Evolutionary conservation across 2,797 vertebrate species (phyloP).

Genomic region (Spondyliosoma cantharus): DNA sequence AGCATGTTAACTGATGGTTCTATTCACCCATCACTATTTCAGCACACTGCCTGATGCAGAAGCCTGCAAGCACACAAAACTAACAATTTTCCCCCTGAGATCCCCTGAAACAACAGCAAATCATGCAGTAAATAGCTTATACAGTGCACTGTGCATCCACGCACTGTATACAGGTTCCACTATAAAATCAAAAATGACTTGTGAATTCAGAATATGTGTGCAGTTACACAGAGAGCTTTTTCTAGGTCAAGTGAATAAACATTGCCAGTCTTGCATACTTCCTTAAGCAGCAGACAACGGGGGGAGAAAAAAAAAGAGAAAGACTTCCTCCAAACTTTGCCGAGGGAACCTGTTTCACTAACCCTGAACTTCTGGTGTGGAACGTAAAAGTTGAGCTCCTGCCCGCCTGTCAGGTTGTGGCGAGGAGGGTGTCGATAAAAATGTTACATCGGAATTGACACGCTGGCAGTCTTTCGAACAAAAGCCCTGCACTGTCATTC

Average conservation of each 20-base stretch:
- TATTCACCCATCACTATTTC: constrained; percentile 52
- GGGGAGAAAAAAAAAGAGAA: constrained; percentile 6
- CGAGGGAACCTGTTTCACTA: constrained; percentile 71
- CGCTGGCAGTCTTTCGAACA: constrained; percentile 73
- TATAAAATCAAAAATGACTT: constrained; percentile 63
- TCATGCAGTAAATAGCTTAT: constrained; percentile 43
- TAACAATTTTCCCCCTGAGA: constrained; percentile 47
- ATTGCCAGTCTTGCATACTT: constrained; percentile 74
- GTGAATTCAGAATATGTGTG: constrained; percentile 55
- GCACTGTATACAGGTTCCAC: constrained; percentile 34
- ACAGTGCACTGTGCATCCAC: constrained; percentile 32
- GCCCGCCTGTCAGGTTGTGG: constrained; percentile 60
- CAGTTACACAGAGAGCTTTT: constrained; percentile 71
- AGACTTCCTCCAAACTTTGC: constrained; percentile 69
- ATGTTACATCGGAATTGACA: constrained; percentile 80
- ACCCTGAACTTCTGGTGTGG: constrained; percentile 64
- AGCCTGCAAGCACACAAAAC: constrained; percentile 33
- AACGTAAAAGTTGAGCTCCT: constrained; percentile 68
- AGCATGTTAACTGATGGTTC: too few relatives aligned
- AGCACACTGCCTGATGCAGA: constrained; percentile 45
- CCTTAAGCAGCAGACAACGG: constrained; percentile 50
- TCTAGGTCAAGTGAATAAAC: constrained; percentile 84
- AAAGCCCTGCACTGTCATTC: constrained; percentile 76
- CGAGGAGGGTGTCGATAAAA: constrained; percentile 74
- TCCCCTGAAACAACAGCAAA: constrained; percentile 45